These are phyloP conservation scores for Delia radicum DNA, from an alignment of 1,140 invertebrate genomes.

Conservation along the genomic window DNA sequence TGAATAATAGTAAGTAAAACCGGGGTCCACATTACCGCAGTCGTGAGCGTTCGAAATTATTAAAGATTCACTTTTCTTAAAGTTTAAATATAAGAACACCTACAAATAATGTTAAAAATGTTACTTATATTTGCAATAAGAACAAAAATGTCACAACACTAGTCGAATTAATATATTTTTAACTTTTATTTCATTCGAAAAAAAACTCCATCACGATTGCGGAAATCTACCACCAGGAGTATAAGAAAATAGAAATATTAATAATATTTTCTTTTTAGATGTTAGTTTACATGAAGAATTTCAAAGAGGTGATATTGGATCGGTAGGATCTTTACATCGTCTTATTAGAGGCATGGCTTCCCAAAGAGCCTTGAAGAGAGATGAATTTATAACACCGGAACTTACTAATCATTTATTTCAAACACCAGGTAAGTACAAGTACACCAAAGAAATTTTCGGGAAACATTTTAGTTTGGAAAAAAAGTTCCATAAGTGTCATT, in stretches of 20 bases:
- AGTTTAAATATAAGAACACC: too few relatives aligned
- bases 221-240: too few relatives aligned
- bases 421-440: constrained; percentile 55
- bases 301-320: constrained; percentile 63
- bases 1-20: constrained; percentile 68
- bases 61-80: too few relatives aligned
- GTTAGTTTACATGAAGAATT: constrained; percentile 76
- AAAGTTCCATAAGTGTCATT: too few relatives aligned
- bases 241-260: too few relatives aligned
- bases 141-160: too few relatives aligned
- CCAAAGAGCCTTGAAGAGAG: constrained; percentile 75
- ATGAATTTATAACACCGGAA: constrained; percentile 80
- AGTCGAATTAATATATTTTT: too few relatives aligned
- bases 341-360: constrained; percentile 75
- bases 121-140: too few relatives aligned
- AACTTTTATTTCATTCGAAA: background rate
- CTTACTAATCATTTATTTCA: constrained; percentile 88
- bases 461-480: background rate
- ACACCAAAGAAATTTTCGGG: background rate
- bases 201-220: too few relatives aligned
- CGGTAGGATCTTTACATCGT: constrained; percentile 75
- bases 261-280: constrained; percentile 60
- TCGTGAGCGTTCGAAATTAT: too few relatives aligned
- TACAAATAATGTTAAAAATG: too few relatives aligned
- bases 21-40: too few relatives aligned